Evolutionary conservation across 2,888 invertebrate species (phyloP).

Genomic region (Cheilosia scutellata): DNA sequence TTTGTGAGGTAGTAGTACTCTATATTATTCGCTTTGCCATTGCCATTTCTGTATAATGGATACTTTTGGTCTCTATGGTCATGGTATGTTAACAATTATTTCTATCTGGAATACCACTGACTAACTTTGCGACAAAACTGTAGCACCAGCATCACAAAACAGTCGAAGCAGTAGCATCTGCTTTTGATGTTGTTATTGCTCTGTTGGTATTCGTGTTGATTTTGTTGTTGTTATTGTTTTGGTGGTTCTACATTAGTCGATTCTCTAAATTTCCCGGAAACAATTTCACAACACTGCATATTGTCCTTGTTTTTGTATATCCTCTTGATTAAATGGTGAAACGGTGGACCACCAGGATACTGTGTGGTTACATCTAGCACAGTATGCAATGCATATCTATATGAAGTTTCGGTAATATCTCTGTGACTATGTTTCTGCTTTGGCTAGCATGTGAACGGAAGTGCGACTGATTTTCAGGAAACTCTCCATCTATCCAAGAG

Average conservation of each 20-base stretch:
- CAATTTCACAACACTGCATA: conserved; percentile 67
- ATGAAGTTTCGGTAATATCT: conserved; percentile 12
- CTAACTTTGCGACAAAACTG: conserved; percentile 65
- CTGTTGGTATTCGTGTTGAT: conserved; percentile 39
- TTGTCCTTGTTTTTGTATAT: conserved; percentile 63
- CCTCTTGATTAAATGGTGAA: conserved; percentile 50
- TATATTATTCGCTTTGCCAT: conserved; percentile 17
- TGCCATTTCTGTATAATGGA: conserved; percentile 28
- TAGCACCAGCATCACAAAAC: conserved; percentile 33
- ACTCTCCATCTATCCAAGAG: conserved; percentile 24
- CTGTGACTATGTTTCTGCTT: background rate
- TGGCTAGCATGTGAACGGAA: conserved; percentile 37
- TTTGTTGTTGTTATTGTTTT: conserved; percentile 35
- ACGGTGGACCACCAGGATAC: conserved; percentile 61
- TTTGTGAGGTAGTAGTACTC: conserved; percentile 5
- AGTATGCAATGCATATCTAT: conserved; percentile 15
- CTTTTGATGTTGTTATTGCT: conserved; percentile 53
- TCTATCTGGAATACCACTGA: conserved; percentile 48
- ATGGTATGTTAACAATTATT: conserved; percentile 55
- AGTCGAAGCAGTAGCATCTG: conserved; percentile 43
- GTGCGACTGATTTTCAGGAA: conserved; percentile 62
- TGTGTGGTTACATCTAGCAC: conserved; percentile 53
- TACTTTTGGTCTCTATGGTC: conserved; percentile 45
- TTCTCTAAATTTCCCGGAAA: conserved; percentile 61
- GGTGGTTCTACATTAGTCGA: conserved; percentile 31